Evolutionary conservation across 2,113 vertebrate genomes (phyloP).

Genomic region (Anoplopoma fimbria): DNA sequence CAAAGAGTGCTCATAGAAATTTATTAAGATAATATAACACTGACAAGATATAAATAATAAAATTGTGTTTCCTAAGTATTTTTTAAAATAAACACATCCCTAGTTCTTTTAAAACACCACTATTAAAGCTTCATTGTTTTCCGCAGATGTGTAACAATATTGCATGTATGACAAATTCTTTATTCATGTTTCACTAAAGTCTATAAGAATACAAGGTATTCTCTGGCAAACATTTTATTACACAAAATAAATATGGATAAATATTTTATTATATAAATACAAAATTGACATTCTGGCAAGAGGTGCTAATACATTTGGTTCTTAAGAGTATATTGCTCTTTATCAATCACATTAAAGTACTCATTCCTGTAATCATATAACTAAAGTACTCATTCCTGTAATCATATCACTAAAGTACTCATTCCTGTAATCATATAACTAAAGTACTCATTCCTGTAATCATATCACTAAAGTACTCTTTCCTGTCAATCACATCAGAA

Average conservation of each 20-base stretch:
- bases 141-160: background rate
- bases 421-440: conserved; percentile 25
- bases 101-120: background rate
- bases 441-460: conserved; percentile 16
- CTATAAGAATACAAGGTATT: background rate
- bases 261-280: conserved; percentile 33
- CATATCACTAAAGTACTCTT: conserved; percentile 21
- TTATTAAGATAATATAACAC: conserved; percentile 44
- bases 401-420: conserved; percentile 24
- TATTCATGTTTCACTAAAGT: conserved; percentile 20
- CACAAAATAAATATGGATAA: conserved; percentile 49
- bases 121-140: background rate
- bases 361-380: conserved; percentile 25
- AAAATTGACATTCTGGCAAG: conserved; percentile 18
- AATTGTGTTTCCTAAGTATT: background rate
- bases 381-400: conserved; percentile 14
- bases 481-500: conserved; percentile 14
- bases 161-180: background rate
- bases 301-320: conserved; percentile 69
- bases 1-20: conserved; percentile 41
- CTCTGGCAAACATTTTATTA: conserved; percentile 32
- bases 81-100: background rate
- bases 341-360: conserved; percentile 30
- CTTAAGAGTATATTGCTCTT: conserved; percentile 30
- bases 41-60: conserved; percentile 28